Conservation (phyloP, 2,113 vertebrate genomes). For the Halcyon malimbica region DNA sequence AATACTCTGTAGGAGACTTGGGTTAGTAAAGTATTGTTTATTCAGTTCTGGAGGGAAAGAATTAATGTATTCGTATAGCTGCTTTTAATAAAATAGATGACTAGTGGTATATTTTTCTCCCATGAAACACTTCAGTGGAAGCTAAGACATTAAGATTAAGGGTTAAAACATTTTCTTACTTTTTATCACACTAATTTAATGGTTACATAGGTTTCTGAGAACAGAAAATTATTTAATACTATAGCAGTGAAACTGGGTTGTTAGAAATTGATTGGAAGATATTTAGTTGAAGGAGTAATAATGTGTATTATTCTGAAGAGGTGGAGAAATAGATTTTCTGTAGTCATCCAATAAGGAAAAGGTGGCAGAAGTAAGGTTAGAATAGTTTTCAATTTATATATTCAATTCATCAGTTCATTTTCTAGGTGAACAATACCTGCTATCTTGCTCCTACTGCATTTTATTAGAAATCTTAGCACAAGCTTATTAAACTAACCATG, state of each 20-base stretch:
- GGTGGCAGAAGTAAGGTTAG: background rate
- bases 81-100: background rate
- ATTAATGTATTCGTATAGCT: slow-evolving; percentile 10
- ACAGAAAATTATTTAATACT: slow-evolving; percentile 15
- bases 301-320: background rate
- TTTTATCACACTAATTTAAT: slow-evolving; percentile 1
- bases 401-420: background rate
- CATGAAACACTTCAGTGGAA: background rate
- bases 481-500: background rate
- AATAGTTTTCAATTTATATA: background rate
- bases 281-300: background rate
- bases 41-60: slow-evolving; percentile 14
- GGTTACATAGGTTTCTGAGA: background rate
- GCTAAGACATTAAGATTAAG: background rate
- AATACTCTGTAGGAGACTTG: background rate
- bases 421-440: background rate
- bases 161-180: slow-evolving; percentile 21
- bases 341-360: background rate
- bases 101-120: background rate
- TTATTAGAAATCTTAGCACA: background rate
- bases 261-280: background rate
- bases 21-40: slow-evolving; percentile 20
- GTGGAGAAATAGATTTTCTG: background rate
- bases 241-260: background rate
- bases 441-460: background rate